A percentile compares a stretch with the other conserved stretches of the same genome.
phyloP scores from a whole-genome alignment of 1,140 invertebrate genomes.

The Streblospio benedicti region DNA sequence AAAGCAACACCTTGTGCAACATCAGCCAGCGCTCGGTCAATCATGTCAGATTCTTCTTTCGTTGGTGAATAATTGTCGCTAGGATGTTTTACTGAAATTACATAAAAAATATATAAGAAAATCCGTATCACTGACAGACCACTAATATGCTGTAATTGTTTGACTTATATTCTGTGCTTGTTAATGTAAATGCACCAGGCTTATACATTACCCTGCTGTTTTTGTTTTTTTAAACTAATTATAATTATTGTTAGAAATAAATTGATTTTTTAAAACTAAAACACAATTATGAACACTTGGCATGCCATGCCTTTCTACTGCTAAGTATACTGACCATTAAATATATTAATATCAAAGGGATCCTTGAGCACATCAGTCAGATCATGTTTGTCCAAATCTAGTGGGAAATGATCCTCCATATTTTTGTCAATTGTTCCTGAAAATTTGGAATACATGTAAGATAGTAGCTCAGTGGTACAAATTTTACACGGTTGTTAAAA shows the following conservation, averaged over 20 bases:
- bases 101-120: too few species aligned
- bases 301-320: background rate
- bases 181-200: background rate
- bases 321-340: conserved; percentile 55
- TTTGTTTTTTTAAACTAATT: conserved; percentile 27
- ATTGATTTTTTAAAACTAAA: background rate
- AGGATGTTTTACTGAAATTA: conserved; percentile 51
- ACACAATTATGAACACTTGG: conserved; percentile 8
- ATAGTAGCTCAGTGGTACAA: background rate
- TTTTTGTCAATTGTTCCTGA: conserved; percentile 40
- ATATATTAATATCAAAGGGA: conserved; percentile 80
- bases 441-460: conserved; percentile 7
- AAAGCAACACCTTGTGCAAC: conserved; percentile 13
- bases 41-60: background rate
- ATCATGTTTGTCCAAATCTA: conserved; percentile 71
- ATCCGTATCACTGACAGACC: too few species aligned
- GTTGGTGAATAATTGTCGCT: conserved; percentile 20
- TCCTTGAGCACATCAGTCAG: conserved; percentile 80
- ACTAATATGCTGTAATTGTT: too few species aligned
- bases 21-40: background rate
- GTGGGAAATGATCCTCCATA: conserved; percentile 42
- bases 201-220: conserved; percentile 61
- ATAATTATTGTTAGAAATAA: background rate
- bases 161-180: too few species aligned
- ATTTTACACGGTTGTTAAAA: background rate